Base-by-base conservation (phyloP, 1,140 invertebrate species). In the Oncopodura yosiiana region DNA sequence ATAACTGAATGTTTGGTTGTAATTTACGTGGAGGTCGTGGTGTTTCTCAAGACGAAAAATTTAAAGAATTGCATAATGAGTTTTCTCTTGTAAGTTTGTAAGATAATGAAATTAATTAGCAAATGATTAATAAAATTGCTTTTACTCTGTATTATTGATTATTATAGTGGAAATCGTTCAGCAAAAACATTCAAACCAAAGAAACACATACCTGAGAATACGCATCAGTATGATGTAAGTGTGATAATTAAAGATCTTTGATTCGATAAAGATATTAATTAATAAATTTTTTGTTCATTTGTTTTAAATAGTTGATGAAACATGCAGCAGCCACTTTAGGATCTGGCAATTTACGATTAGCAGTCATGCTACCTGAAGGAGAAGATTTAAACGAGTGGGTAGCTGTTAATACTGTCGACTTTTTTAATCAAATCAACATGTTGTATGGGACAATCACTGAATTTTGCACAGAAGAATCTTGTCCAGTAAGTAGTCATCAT, bases 351-450 rank as follows among this genome's bases (percentile, higher is more conserved):
- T 75, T 99, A 41, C 75, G 93, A 55, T 76, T 94, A 30, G 95
- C 94, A 42, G 95, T 99, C 32, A 86, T 92, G 78, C 74, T 99
- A 58, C 96, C 96, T 2, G 94, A 98, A 71, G 95, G 95, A 36
- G 96, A 99, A 76, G 95, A 99, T 76, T 78, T 96, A 32, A 98
- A 99, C 72, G 96, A 99, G 77, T 99, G 96, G 96, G 91, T 99
- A 34, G 94, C 94, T 58, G 94, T 97, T 11, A 98, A 98, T 69
- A 97, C 94, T 70, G 94, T 98, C 42, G 94, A 98, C 74, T 97
- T 98, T 69, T 98, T 97, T 73, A 98, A 98, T 72, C 94, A 99
- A 81, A 98, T 99, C 65, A 98, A 97, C 71, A 99, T 99, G 95
- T 74, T 99, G 39, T 99, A 98, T 69, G 96, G 96, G 4, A 99